Evolutionary conservation across 2,888 invertebrate species (phyloP), one percentile per base, ranked within the genome.

Genomic region (Dicycla oo): DNA sequence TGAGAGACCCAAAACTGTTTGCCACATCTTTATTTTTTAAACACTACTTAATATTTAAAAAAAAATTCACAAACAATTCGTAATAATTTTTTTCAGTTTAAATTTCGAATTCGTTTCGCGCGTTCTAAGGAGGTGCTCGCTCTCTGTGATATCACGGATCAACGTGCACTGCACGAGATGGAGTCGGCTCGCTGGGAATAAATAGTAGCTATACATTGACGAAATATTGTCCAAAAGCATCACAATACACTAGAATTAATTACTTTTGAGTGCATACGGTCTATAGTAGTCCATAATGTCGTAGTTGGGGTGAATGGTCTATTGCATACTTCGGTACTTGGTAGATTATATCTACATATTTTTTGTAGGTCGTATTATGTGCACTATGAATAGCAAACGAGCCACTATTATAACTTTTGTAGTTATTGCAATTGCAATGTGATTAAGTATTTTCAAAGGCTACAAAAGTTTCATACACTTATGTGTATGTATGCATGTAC

Each of bases 151-250:
- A 56, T 49, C 84, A 86, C 88, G 87, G 88, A 86, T 86, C 89
- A 86, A 78, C 85, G 86, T 75, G 83, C 82, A 91, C 91, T 91
- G 90, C 89, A 87, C 87, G 88, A 84, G 78, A 87, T 87, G 86
- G 82, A 87, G 84, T 84, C 83, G 69, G 80, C 78, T 87, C 78
- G 79, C 82, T 77, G 77, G 79, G 88, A 89, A 90, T 92, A 92
- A 91, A 91, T 92, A 88, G 78, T 82, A 81, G 62, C 45, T 69
- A 73, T 60, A 74, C 72, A 84, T 65, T 78, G 60, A 78, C 78
- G 73, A 82, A 86, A 75, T 76, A 76, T 68, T 80, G 77, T 78
- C 80, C 77, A 81, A 80, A 81, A 78, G 45, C 56, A 60, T 58
- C 54, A 75, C 69, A 73, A 75, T 76, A 70, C 45, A 54, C 73